Evolutionary conservation across 2,888 invertebrate genomes (phyloP), one percentile per base, ranked within the genome.

Genomic region (Parascotia fuliginaria): DNA sequence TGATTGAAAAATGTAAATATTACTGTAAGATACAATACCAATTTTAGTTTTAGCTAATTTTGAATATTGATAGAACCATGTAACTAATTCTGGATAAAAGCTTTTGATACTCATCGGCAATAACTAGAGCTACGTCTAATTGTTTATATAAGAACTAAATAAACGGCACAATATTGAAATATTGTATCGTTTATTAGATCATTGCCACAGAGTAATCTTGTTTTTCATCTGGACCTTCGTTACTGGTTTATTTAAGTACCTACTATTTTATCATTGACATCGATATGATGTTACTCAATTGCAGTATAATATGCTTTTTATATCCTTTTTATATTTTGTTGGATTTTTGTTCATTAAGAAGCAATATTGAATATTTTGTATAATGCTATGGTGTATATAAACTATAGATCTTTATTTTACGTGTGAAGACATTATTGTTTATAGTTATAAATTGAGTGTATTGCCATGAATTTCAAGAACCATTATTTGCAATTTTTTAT

Each of bases 21-120:
- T 57, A 45, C 48, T 42, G 12, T 61, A 59, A 52, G 48, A 55
- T 27, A 31, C 56, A 60, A 68, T 63, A 71, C 31, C 69, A 68
- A 65, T 60, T 55, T 57, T 70, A 70, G 63, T 59, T 59, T 2
- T 40, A 65, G 39, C 70, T 70, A 68, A 70, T 57, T 53, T 68
- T 66, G 60, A 55, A 41, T 66, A 68, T 68, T 68, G 70, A 46
- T 34, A 45, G 29, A 15, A 46, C 40, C 19, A 34, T 33, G 29
- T 51, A 63, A 43, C 39, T 36, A 44, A 40, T 48, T 14, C 28
- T 42, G 45, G 42, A 54, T 27, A 57, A 51, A 66, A 39, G 14
- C 34, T n/a, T 48, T 11, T 16, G 3, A 9, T 22, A 7, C 7
- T 14, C 4, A 12, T 2, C 3, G 24, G 13, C 7, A 22, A 32